Conservation (phyloP, 1,140 invertebrate species). For the Colletes gigas region DNA sequence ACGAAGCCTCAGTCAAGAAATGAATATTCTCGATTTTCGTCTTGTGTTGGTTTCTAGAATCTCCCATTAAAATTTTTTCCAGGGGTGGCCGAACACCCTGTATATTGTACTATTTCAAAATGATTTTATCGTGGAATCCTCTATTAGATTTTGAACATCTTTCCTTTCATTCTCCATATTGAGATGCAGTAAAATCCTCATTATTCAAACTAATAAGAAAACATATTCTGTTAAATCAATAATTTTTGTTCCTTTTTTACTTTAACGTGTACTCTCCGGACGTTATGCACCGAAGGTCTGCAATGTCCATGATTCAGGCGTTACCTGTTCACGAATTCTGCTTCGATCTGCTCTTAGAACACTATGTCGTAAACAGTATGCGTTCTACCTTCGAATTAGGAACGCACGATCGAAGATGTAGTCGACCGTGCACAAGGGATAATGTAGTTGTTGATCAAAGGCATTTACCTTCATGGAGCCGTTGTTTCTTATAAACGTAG, state of each 20-base stretch:
- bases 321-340: neutral
- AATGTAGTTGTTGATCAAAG: conserved; percentile 43
- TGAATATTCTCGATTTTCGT: no score
- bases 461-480: conserved; percentile 9
- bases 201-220: no score
- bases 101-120: neutral
- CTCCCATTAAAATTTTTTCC: no score
- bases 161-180: neutral
- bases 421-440: conserved; percentile 16
- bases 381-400: neutral
- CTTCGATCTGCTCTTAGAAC: no score
- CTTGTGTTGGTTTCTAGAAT: no score
- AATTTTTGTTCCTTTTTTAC: no score
- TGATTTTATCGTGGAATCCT: neutral
- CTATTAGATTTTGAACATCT: neutral
- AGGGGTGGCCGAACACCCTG: no score
- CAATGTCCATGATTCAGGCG: neutral
- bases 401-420: conserved; percentile 14
- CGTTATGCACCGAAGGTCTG: neutral
- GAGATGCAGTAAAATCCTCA: no score
- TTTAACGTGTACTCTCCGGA: no score
- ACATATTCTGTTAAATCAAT: no score
- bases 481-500: neutral
- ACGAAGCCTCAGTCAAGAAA: no score
- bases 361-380: conserved; percentile 6